Base-by-base conservation (phyloP, 2,797 vertebrate genomes). In the Acrossocheilus fasciatus region DNA sequence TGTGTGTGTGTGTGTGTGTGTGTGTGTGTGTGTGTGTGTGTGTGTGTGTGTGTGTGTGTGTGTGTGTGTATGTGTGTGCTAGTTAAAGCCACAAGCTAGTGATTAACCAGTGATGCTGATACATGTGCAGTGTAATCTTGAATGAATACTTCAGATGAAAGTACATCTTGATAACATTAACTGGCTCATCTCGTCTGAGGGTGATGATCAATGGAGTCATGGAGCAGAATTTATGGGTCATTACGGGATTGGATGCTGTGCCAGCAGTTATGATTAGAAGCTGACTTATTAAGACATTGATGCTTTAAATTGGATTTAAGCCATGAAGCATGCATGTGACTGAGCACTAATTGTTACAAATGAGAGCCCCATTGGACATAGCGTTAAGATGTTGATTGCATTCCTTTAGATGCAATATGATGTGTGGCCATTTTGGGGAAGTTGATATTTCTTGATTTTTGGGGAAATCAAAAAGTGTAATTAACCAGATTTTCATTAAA, bases 121-220 rank as follows among this genome's bases (percentile, higher is more conserved):
- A n/a, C 47, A 57, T 26, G 23, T 57, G 57, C 43, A 77, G 43
- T 3, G 17, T 69, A 76, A 66, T 82, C 62, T 45, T 83, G 57
- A 96, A 95, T 93, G 91, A 94, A 94, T 88, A 92, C 91, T 90
- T 91, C 87, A 94, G 94, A 95, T 95, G 94, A 94, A 88, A 87
- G 66, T 91, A 92, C 95, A 94, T 94, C 92, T 93, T 90, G 92
- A 87, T 92, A 90, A 92, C 83, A 91, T 93, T 94, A 94, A 94
- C 92, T 93, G 91, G 90, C 93, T 93, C 91, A 94, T 96, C 94
- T 94, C 92, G 89, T 94, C 95, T 92, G 94, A 94, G 94, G 90
- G 91, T 92, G 90, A 83, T 93, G 95, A 96, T 96, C 95, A 95
- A 96, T 96, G 93, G 93, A 92, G 93, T 88, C 87, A 94, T 93